Percentiles rank a stretch among this genome's conserved stretches.
Conservation (phyloP, 2,888 invertebrate species). For the Brenthis daphne region DNA sequence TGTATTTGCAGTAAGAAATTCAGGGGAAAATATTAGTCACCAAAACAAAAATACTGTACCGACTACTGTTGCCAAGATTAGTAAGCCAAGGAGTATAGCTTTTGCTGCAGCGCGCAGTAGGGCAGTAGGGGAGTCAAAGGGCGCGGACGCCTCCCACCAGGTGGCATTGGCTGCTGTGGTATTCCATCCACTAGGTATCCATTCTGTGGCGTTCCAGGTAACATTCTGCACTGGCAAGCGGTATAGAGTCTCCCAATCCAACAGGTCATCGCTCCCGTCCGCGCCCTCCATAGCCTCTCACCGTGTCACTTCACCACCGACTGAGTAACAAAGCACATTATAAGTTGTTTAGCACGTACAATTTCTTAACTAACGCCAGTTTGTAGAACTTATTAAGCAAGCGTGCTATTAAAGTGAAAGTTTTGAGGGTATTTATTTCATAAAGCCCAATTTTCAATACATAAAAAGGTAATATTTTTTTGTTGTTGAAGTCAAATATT, state of each 20-base stretch:
- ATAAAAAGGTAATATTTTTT: no score
- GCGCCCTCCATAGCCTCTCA: conserved; percentile 78
- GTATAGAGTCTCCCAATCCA: conserved; percentile 74
- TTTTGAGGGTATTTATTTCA: no score
- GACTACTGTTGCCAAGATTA: conserved; percentile 84
- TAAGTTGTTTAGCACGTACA: background rate
- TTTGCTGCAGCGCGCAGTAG: conserved; percentile 84
- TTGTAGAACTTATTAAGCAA: no score
- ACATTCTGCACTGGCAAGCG: conserved; percentile 61
- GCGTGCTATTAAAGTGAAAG: no score
- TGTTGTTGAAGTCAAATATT: no score
- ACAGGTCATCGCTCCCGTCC: conserved; percentile 66
- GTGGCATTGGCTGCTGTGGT: conserved; percentile 63
- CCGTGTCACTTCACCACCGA: conserved; percentile 64
- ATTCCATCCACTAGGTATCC: conserved; percentile 64
- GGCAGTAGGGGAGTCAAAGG: conserved; percentile 76
- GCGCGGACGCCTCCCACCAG: conserved; percentile 71
- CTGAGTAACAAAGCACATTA: conserved; percentile 41
- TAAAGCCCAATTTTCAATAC: no score
- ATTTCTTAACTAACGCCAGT: no score
- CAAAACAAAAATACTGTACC: conserved; percentile 64
- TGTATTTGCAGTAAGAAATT: conserved; percentile 23
- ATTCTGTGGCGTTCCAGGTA: conserved; percentile 66
- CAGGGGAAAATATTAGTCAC: conserved; percentile 13
- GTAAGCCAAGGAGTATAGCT: conserved; percentile 81